A percentile compares a stretch with the other conserved stretches of the same genome.
Evolutionary conservation across 2,797 vertebrate genomes (phyloP).

Genomic region (Cichlasoma orientale): DNA sequence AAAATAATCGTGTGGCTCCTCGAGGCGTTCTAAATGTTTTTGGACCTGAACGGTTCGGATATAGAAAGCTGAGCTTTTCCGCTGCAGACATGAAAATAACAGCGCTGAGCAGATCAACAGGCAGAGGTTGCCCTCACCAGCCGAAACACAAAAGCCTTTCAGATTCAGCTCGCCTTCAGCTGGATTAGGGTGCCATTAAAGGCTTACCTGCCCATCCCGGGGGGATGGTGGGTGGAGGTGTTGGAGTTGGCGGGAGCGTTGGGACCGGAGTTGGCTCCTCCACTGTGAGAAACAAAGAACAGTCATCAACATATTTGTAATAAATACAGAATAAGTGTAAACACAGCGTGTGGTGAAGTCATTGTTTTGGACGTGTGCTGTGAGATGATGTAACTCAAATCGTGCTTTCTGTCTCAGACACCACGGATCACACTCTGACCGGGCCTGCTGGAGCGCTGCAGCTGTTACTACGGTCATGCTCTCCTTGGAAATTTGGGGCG

Average conservation of each 20-base stretch:
- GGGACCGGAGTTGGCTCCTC: constrained; percentile 91
- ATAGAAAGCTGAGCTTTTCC: too few species aligned
- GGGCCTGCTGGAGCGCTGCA: neutral
- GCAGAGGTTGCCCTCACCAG: neutral
- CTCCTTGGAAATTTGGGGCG: neutral
- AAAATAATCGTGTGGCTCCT: neutral
- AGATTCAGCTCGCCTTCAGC: neutral
- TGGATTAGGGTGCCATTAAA: neutral
- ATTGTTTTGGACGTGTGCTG: neutral
- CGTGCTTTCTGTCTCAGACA: constrained; percentile 5
- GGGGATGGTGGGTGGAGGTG: constrained; percentile 93
- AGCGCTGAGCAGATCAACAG: neutral
- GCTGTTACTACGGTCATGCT: neutral
- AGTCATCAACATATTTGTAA: neutral
- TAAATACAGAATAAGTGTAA: constrained; percentile 5
- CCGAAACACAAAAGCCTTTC: neutral
- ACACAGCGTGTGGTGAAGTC: neutral
- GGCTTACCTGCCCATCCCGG: constrained; percentile 90
- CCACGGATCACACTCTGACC: neutral
- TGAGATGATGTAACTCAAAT: neutral
- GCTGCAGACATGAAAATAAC: too few species aligned
- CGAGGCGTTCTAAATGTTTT: neutral
- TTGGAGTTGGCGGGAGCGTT: constrained; percentile 89
- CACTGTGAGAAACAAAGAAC: constrained; percentile 72
- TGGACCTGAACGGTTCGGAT: neutral